A percentile compares a stretch with the other conserved stretches of the same genome.
These are phyloP conservation scores for Melanotaenia boesemani DNA, from an alignment of 2,797 vertebrate genomes.

Conservation along the genomic window DNA sequence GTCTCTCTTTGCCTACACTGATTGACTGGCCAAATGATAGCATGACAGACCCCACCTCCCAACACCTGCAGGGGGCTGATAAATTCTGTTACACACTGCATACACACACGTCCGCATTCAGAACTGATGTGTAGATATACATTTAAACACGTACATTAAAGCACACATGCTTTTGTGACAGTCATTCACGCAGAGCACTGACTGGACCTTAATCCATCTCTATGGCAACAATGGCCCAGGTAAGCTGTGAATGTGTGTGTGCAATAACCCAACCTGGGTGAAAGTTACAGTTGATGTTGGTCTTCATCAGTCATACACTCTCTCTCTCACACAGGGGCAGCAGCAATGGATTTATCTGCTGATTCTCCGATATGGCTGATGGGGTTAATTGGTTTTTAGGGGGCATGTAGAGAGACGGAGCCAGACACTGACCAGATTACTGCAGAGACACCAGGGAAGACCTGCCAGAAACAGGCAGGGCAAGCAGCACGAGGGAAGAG, in stretches of 20 bases:
- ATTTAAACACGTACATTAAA: conserved; percentile 16
- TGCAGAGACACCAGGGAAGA: conserved; percentile 49
- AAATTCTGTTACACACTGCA: conserved; percentile 55
- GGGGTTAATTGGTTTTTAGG: conserved; percentile 82
- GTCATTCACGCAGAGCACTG: conserved; percentile 64
- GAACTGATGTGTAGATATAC: conserved; percentile 3
- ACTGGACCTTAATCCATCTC: conserved; percentile 65
- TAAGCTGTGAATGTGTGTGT: conserved; percentile 21
- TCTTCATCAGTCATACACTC: conserved; percentile 26
- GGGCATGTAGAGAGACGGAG: conserved; percentile 68
- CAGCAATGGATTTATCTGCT: conserved; percentile 68
- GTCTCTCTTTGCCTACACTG: conserved; percentile 54
- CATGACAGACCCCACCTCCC: conserved; percentile 42
- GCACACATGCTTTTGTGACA: conserved; percentile 51
- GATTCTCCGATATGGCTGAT: conserved; percentile 77
- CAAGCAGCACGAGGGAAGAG: conserved; percentile 20
- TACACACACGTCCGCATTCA: conserved; percentile 13
- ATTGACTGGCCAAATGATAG: conserved; percentile 66
- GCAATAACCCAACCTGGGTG: conserved; percentile 19
- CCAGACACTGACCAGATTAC: conserved; percentile 69
- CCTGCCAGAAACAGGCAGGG: conserved; percentile 34
- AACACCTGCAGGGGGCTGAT: conserved; percentile 75
- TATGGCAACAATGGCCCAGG: conserved; percentile 73
- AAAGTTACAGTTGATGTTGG: conserved; percentile 27
- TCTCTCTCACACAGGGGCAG: conserved; percentile 30